Conservation (phyloP, 2,888 invertebrate species). For the Seira ritae region DNA sequence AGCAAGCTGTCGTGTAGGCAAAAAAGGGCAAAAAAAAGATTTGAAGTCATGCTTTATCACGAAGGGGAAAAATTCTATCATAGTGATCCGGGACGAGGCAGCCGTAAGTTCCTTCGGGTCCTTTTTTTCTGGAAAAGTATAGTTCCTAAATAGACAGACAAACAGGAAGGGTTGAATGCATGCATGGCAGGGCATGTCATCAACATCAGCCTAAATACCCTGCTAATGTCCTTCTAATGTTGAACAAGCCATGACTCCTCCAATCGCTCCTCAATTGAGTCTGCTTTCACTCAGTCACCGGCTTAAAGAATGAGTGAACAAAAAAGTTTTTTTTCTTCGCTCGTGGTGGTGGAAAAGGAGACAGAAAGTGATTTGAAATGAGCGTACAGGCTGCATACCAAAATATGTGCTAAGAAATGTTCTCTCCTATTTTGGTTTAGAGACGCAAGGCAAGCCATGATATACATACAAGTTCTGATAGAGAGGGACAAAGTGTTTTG, state of each 20-base stretch:
- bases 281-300: slow-evolving; percentile 6
- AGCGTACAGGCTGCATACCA: slow-evolving; percentile 33
- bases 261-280: slow-evolving; percentile 57
- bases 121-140: neutral
- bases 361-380: slow-evolving; percentile 40
- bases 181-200: slow-evolving; percentile 57
- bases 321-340: neutral
- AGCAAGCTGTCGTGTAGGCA: too few relatives aligned
- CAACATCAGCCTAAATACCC: slow-evolving; percentile 59
- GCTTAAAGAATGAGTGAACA: neutral
- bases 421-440: too few relatives aligned
- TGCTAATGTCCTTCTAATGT: slow-evolving; percentile 64
- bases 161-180: slow-evolving; percentile 17
- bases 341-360: slow-evolving; percentile 4
- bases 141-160: neutral
- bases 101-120: neutral
- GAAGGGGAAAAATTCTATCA: too few relatives aligned
- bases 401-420: too few relatives aligned
- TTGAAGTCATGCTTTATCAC: too few relatives aligned
- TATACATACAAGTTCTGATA: too few relatives aligned
- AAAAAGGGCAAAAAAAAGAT: too few relatives aligned
- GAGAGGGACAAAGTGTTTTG: neutral
- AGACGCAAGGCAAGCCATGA: too few relatives aligned
- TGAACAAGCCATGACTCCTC: slow-evolving; percentile 58
- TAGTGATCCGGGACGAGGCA: too few relatives aligned